A percentile compares a stretch with the other conserved stretches of the same genome.
phyloP scores from a whole-genome alignment of 2,113 vertebrate species.

The Ailurus styani region DNA sequence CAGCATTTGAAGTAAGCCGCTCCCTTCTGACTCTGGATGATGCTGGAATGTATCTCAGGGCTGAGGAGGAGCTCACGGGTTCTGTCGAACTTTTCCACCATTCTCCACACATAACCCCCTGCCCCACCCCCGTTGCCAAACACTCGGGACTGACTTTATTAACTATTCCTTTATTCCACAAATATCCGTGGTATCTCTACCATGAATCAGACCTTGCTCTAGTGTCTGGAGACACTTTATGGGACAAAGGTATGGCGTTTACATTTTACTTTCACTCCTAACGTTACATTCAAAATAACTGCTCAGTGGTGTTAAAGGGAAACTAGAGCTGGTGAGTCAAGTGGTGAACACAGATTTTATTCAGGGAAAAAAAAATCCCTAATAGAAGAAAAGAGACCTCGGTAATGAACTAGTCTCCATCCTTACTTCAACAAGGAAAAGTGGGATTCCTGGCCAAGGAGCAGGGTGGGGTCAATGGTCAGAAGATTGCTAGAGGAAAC shows the following conservation, averaged over 20 bases:
- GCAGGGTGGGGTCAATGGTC: not conserved
- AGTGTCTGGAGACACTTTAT: not conserved
- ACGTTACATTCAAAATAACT: not conserved
- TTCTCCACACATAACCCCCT: not conserved
- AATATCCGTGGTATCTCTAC: not conserved
- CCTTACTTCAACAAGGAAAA: not conserved
- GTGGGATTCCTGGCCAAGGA: not conserved
- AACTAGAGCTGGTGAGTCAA: not conserved
- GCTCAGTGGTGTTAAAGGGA: not conserved
- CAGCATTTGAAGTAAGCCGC: not conserved
- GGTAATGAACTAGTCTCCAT: not conserved
- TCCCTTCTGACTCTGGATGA: not conserved
- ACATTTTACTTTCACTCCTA: not conserved
- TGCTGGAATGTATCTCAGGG: not conserved
- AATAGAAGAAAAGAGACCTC: not conserved
- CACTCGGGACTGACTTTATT: not conserved
- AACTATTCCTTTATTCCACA: not conserved
- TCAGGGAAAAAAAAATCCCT: not conserved
- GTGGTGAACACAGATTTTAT: not conserved
- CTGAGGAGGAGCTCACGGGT: not conserved
- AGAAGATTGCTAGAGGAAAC: not conserved
- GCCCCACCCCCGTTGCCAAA: not conserved
- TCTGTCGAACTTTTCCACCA: not conserved
- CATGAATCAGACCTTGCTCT: not conserved
- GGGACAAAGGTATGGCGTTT: not conserved